Evolutionary conservation across 1,140 invertebrate species (phyloP), one percentile per base, ranked within the genome.

Genomic region (Tetramorium alpestre): DNA sequence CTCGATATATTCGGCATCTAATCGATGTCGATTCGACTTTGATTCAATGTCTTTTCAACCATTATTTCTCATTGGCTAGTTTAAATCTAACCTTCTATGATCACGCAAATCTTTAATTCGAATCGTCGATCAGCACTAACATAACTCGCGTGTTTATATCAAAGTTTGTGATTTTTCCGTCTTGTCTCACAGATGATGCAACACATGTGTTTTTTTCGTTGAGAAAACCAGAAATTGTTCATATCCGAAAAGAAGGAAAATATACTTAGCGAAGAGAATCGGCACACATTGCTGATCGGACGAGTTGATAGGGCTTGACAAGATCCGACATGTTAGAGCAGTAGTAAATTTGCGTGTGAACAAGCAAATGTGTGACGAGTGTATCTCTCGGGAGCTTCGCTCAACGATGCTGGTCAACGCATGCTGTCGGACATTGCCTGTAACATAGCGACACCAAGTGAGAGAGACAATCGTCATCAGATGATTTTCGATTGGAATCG

Each of bases 401-500:
- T 91, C 87, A 91, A 91, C 70, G 89, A 85, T 89, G 89, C 49
- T 86, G 90, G 87, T 89, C 89, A 91, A 91, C 87, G 90, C 90
- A 89, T 90, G 89, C 90, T 89, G 90, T 91, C 90, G 90, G 90
- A 91, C 87, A 91, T 91, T 91, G 90, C 90, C 90, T 91, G 90
- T 77, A 91, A 91, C 90, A 91, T 86, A 91, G 67, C 89, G 90
- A 91, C 81, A 91, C 62, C 85, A 87, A 89, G 87, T 91, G 77
- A 89, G 87, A 88, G 86, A 90, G 41, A 82, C 60, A 89, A 44
- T 60, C 38, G 76, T 62, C 87, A 76, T 67, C 67, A 88, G 69
- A 38, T 72, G 54, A 51, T 80, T n/a, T 51, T 22, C 33, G 47
- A 65, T 51, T 38, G 76, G 49, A 47, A 51, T 60, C 18, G 13